Evolutionary conservation across 1,140 invertebrate genomes (phyloP).

Genomic region (Maniola jurtina): DNA sequence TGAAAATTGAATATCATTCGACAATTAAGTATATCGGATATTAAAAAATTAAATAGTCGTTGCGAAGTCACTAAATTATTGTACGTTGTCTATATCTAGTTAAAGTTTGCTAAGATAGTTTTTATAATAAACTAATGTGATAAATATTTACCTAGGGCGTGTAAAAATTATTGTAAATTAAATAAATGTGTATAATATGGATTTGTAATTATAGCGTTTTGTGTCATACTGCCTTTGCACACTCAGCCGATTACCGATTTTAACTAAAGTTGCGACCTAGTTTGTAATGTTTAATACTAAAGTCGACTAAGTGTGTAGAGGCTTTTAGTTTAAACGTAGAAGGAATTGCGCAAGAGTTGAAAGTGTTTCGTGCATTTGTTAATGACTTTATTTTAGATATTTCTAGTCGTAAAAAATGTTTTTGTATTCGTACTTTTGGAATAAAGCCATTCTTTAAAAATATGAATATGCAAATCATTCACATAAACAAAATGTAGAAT

Average conservation of each 20-base stretch:
- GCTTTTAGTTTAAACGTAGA: slow-evolving; percentile 40
- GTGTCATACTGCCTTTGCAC: slow-evolving; percentile 47
- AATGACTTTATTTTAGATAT: slow-evolving; percentile 23
- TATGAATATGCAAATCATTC: neutral
- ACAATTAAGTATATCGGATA: slow-evolving; percentile 28
- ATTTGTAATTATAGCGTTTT: slow-evolving; percentile 59
- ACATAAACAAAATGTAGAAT: neutral
- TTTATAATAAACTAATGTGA: slow-evolving; percentile 67
- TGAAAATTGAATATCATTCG: slow-evolving; percentile 22
- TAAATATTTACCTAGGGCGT: slow-evolving; percentile 59
- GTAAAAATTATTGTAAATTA: slow-evolving; percentile 61
- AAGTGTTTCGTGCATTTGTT: slow-evolving; percentile 24
- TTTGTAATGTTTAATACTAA: too few species aligned
- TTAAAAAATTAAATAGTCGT: slow-evolving; percentile 43
- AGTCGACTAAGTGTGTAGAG: neutral
- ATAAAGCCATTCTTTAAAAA: neutral
- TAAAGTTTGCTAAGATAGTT: slow-evolving; percentile 49
- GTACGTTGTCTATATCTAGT: slow-evolving; percentile 54
- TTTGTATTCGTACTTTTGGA: slow-evolving; percentile 5
- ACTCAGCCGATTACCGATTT: neutral
- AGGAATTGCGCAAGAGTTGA: slow-evolving; percentile 32
- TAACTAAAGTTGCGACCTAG: too few species aligned
- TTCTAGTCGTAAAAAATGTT: slow-evolving; percentile 23
- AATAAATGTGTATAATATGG: slow-evolving; percentile 61
- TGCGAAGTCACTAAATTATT: slow-evolving; percentile 71